Base-by-base conservation (phyloP, 2,888 invertebrate genomes). In the Choreutis nemorana region DNA sequence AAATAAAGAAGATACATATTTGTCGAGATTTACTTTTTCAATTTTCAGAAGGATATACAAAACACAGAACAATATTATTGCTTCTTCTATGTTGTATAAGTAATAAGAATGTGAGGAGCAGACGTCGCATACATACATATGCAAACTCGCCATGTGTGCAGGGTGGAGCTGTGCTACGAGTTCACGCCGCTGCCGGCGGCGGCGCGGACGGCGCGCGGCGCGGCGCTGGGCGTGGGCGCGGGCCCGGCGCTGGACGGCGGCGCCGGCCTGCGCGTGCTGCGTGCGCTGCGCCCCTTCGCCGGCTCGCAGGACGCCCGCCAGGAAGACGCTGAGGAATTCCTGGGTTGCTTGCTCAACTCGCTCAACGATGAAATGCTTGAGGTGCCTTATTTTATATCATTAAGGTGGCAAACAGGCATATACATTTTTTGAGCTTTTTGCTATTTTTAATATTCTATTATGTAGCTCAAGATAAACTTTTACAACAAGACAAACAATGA, bases 321-420 rank as follows among this genome's bases (percentile, higher is more conserved):
- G 64, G 97, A 97, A 59, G 97, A 98, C 71, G 97, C 97, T 0
- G 97, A 98, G 65, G 97, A 98, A 62, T 97, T 97, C 71, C 83
- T 97, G 2, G 91, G 94, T 4, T 94, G 91, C 59, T 82, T 97
- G 37, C 82, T 98, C 13, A 97, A 97, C 71, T 92, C 92, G 14
- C 84, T 97, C 31, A 96, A 97, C 56, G 97, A 97, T 65, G 97
- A 98, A 79, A 96, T 97, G 94, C 82, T 94, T 2, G 93, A 94
- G 82, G 90, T 92, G n/a, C n/a, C n/a, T n/a, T n/a, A n/a, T n/a
- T 26, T 9, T n/a, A n/a, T n/a, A n/a, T n/a, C n/a, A n/a, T n/a
- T n/a, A n/a, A n/a, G n/a, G n/a, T n/a, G n/a, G n/a, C n/a, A n/a
- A n/a, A n/a, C n/a, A n/a, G n/a, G n/a, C n/a, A n/a, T n/a, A n/a